Evolutionary conservation across 2,113 vertebrate genomes (phyloP), one percentile per base, ranked within the genome.

Genomic region (Dicentrarchus labrax): DNA sequence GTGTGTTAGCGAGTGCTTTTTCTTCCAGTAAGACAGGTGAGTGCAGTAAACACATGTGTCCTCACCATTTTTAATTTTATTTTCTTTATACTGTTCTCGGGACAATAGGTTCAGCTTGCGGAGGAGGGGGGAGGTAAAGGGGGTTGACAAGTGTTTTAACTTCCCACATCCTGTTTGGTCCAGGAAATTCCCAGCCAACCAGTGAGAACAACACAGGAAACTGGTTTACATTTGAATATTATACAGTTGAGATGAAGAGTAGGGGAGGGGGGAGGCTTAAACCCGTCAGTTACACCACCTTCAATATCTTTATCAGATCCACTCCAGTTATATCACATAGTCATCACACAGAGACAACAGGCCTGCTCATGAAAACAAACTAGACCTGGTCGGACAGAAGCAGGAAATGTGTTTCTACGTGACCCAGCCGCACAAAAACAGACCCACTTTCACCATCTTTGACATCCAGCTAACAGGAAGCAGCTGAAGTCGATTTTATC

Each of bases 121-220:
- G 41, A 8, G 21, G 56, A 3, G 21, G n/a, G 24, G 21, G 53
- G 22, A 30, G 24, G 16, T 30, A 11, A 24, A 45, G 36, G 16
- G 24, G 56, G 39, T 10, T 13, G 45, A 47, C 30, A 11, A 45
- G 45, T 4, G 45, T 57, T 73, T 85, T 38, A 57, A 88, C 84
- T 91, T 93, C 86, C 87, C 90, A 86, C 81, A 48, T 92, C 93
- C 89, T 72, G 72, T 85, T 81, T 82, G 70, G 81, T 48, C 48
- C 59, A 71, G 75, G 75, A 88, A 57, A 69, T 57, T 62, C 64
- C 72, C 78, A 24, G 15, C 61, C 69, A 39, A 19, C 90, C 83
- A 87, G 76, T 30, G 82, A 86, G 81, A 80, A 86, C 80, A 62
- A 89, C 84, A 90, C 71, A 48, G 86, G 82, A 88, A 84, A 90